Evolutionary conservation across 2,888 invertebrate genomes (phyloP).

Genomic region (Acheta domesticus): DNA sequence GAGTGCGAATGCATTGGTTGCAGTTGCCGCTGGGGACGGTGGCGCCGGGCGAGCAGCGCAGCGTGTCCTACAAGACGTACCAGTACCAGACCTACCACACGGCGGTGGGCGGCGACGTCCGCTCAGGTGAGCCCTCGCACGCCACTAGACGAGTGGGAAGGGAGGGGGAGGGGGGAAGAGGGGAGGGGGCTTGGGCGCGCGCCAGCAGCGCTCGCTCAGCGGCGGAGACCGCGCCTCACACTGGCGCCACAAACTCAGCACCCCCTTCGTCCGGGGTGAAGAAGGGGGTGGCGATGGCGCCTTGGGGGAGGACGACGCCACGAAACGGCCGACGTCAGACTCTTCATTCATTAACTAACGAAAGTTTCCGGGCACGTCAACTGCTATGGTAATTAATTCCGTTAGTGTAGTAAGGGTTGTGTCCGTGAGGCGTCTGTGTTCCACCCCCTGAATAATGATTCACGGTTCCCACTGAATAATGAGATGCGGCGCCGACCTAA

Average conservation of each 20-base stretch:
- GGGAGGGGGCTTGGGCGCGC: neutral
- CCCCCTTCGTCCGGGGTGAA: neutral
- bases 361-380: too few species aligned
- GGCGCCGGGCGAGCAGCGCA: constrained; percentile 29
- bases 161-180: neutral
- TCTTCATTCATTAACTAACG: too few species aligned
- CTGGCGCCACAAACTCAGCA: too few species aligned
- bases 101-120: neutral
- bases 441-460: too few species aligned
- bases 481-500: too few species aligned
- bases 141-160: neutral
- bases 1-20: too few species aligned
- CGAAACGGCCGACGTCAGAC: too few species aligned
- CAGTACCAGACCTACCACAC: constrained; percentile 40
- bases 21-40: neutral
- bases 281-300: neutral
- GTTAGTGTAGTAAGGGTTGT: too few species aligned
- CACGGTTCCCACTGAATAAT: too few species aligned
- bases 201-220: neutral
- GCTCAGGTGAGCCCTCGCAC: neutral
- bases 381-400: too few species aligned
- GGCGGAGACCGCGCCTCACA: neutral
- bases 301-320: too few species aligned
- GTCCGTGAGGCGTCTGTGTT: too few species aligned
- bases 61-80: constrained; percentile 39